These are phyloP conservation scores for Ianthella basta DNA, from an alignment of 37 sponge, comb jelly and placozoan genomes.

Conservation along the genomic window DNA sequence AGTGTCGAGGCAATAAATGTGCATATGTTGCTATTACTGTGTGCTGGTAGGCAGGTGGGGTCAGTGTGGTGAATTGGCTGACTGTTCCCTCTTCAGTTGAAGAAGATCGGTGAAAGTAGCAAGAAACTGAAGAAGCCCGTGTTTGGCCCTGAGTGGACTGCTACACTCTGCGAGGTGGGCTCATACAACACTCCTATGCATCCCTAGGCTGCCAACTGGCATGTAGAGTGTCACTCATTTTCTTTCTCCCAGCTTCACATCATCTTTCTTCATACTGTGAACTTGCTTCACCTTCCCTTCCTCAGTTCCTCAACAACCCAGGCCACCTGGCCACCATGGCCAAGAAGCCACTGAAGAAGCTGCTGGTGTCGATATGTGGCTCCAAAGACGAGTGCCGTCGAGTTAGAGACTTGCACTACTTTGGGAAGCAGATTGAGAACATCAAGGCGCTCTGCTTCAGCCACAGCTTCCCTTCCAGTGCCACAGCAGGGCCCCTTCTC, in stretches of 20 bases:
- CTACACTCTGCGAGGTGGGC: slow-evolving; percentile 77
- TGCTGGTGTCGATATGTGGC: slow-evolving; percentile 82
- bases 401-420: slow-evolving; percentile 69
- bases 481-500: slow-evolving; percentile 29
- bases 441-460: slow-evolving; percentile 28
- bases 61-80: too few relatives aligned
- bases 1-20: too few relatives aligned
- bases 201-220: too few relatives aligned
- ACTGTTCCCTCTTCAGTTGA: slow-evolving; percentile 53
- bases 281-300: background rate
- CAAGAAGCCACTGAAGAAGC: slow-evolving; percentile 43
- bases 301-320: slow-evolving; percentile 6
- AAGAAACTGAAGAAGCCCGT: slow-evolving; percentile 23
- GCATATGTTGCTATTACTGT: background rate
- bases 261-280: too few relatives aligned
- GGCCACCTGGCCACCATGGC: background rate
- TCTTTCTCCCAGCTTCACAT: background rate
- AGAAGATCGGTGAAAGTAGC: slow-evolving; percentile 67
- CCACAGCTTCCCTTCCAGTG: background rate
- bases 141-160: slow-evolving; percentile 66
- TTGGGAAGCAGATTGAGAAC: slow-evolving; percentile 47
- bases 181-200: background rate
- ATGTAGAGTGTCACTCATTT: too few relatives aligned
- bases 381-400: slow-evolving; percentile 86
- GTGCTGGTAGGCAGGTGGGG: background rate